Evolutionary conservation across 2,797 vertebrate genomes (phyloP).

Genomic region (Accipiter minullus): DNA sequence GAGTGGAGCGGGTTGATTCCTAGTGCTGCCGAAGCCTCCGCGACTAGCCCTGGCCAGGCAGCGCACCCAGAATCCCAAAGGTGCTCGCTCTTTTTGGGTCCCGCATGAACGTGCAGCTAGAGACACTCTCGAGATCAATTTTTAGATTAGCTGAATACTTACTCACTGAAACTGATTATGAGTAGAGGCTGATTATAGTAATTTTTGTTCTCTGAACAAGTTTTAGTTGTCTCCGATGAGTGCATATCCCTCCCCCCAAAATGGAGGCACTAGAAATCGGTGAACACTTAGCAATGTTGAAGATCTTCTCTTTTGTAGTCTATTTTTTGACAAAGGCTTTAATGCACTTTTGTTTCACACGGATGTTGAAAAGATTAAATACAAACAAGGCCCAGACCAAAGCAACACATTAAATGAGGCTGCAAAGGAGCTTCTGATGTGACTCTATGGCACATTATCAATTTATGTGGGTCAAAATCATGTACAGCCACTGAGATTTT

Average conservation of each 20-base stretch:
- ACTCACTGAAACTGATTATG: conserved; percentile 17
- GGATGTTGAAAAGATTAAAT: background rate
- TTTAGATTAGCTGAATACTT: conserved; percentile 45
- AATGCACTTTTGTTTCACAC: background rate
- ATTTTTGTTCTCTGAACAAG: conserved; percentile 22
- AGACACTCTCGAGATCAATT: conserved; percentile 6
- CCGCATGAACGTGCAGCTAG: background rate
- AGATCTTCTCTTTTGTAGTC: background rate
- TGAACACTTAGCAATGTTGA: background rate
- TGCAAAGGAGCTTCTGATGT: background rate
- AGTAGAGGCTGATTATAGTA: conserved; percentile 31
- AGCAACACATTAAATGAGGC: background rate
- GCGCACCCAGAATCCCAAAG: background rate
- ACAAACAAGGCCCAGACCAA: background rate
- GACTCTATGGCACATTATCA: background rate
- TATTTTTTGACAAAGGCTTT: conserved; percentile 46
- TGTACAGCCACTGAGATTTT: background rate
- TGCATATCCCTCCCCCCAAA: background rate
- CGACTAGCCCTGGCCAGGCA: background rate
- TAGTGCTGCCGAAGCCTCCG: accelerated
- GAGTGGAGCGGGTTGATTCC: background rate
- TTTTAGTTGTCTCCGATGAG: background rate
- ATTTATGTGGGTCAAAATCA: background rate
- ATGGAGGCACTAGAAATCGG: conserved; percentile 3
- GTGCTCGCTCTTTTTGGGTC: background rate